Base-by-base conservation (phyloP, 2,113 vertebrate genomes). In the Leptobrachium leishanense region DNA sequence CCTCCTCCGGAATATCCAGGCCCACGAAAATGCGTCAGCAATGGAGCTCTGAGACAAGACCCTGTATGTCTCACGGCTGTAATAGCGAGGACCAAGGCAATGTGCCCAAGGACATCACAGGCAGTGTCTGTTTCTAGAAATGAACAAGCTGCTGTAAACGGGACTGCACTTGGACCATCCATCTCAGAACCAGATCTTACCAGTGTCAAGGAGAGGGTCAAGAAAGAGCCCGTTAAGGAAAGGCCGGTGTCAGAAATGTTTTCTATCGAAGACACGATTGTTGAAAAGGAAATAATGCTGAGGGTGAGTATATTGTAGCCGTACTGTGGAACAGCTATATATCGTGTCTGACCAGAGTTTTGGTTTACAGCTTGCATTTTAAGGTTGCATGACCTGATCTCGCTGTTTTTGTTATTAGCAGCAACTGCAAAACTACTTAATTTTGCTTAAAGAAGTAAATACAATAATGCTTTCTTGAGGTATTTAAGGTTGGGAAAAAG, bases 171-270 rank as follows among this genome's bases (percentile, higher is more conserved):
- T 0, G 97, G 97, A 2, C 97, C 97, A 0, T 99, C 97, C 6
- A 93, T 99, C 88, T 99, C 97, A 0, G 97, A 99, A 74, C 97
- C 97, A 0, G 97, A 99, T 86, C 93, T 99, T 83, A 99, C 94
- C 0, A 98, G 95, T 0, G 97, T 98, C 75, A 98, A 99, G 88
- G 97, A 99, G 86, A 85, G 97, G 64, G 95, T 96, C 84, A 95
- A 94, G 84, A 99, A 97, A 75, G 97, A 98, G 57, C 97, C 96
- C 0, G 94, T 98, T 68, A 97, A 96, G 88, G 97, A 99, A 89
- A 93, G 97, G 74, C 97, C 97, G 0, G 97, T 98, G 69, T 99
- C 97, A 0, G 97, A 99, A 86, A 97, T 99, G 95, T 99, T 98
- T 83, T 96, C 97, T 74, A 89, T 97, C 3, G 96, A 98, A 79